Conservation (phyloP, 1,140 invertebrate genomes). For the Hesperophylax magnus region DNA sequence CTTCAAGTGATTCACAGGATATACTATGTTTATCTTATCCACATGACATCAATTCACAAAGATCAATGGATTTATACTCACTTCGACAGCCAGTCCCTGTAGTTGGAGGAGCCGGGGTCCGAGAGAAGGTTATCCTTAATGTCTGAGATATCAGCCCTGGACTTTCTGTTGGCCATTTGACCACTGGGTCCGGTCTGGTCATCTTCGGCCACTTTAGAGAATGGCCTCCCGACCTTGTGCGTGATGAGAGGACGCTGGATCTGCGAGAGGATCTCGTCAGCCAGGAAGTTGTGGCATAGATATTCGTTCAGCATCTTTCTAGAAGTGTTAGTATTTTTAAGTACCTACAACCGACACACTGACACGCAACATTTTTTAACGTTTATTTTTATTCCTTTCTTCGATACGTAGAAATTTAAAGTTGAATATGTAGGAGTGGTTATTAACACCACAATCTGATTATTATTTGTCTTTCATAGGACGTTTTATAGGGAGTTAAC, state of each 20-base stretch:
- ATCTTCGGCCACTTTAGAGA: slow-evolving; percentile 6
- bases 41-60: no score
- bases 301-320: slow-evolving; percentile 78
- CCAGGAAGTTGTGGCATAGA: slow-evolving; percentile 75
- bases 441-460: no score
- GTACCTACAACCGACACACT: no score
- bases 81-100: slow-evolving; percentile 77
- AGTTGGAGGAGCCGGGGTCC: slow-evolving; percentile 74
- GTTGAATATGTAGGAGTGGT: no score
- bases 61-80: slow-evolving; percentile 57
- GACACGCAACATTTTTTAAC: no score
- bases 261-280: slow-evolving; percentile 74
- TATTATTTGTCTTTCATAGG: no score
- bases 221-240: slow-evolving; percentile 62
- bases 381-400: no score
- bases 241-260: slow-evolving; percentile 67
- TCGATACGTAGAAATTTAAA: no score
- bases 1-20: no score
- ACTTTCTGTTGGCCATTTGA: slow-evolving; percentile 29
- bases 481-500: no score
- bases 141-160: slow-evolving; percentile 60
- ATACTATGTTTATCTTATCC: no score
- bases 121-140: slow-evolving; percentile 70
- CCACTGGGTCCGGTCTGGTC: slow-evolving; percentile 21
- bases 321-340: not conserved